Base-by-base conservation (phyloP, 1,140 invertebrate genomes). In the Procambarus clarkii region DNA sequence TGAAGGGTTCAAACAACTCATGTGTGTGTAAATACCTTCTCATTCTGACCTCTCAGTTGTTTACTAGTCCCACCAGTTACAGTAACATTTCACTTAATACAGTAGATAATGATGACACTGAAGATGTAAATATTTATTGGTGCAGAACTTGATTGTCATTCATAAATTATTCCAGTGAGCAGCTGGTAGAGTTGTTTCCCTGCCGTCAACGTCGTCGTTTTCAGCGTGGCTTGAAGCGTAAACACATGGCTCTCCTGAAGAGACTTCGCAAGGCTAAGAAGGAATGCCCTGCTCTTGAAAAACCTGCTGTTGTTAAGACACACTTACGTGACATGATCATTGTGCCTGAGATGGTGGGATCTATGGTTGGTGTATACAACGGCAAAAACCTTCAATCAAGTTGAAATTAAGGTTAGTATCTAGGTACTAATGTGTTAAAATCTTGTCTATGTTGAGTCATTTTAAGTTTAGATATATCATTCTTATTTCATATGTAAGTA, bases 291-390 rank as follows among this genome's bases (percentile, higher is more conserved):
- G 97, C 98, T 94, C 97, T 99, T 95, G 99, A 99, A 95, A 99
- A 99, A 94, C 99, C 99, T 80, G 98, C 99, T 94, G 98, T 99
- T 92, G 98, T 99, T 0, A 99, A 99, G 95, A 99, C 99, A 50
- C 99, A 99, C 95, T 95, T 99, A 91, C 96, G 99, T 85, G 98
- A 99, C 95, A 99, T 99, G 98, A 98, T 99, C 93, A 98, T 99
- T 94, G 97, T 99, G 18, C 99, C 99, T 60, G 99, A 99, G 95
- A 99, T 99, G 99, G 98, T 99, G 94, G 99, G 99, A 91, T 99
- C 98, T 93, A 99, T 99, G 94, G 98, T 99, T 94, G 99, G 99
- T 93, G 98, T 99, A 87, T 99, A 99, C 96, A 99, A 99, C 95
- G 99, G 99, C 93, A 99, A 99, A n/a, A 95, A 97, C 98, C 82